A percentile compares a stretch with the other conserved stretches of the same genome.
phyloP scores from a whole-genome alignment of 2,888 invertebrate genomes.

The Spialia ferax region DNA sequence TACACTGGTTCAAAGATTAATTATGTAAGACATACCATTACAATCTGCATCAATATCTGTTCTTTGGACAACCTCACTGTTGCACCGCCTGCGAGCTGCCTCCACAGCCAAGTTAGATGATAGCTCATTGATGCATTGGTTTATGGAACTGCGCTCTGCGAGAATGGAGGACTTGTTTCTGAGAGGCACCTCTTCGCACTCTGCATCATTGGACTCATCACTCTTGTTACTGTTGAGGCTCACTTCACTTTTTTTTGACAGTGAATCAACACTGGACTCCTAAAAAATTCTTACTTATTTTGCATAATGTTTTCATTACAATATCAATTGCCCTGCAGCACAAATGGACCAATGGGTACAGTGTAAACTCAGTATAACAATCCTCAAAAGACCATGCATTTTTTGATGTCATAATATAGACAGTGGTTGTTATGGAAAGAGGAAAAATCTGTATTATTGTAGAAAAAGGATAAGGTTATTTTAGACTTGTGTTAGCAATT shows the following conservation, averaged over 20 bases:
- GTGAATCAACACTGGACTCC: conserved; percentile 73
- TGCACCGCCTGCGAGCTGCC: conserved; percentile 76
- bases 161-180: conserved; percentile 69
- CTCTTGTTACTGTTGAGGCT: conserved; percentile 69
- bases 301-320: too few relatives aligned
- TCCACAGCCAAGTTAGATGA: conserved; percentile 84
- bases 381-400: too few relatives aligned
- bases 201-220: conserved; percentile 71
- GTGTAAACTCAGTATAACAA: too few relatives aligned
- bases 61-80: conserved; percentile 81
- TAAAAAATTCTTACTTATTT: too few relatives aligned
- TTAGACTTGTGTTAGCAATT: too few relatives aligned
- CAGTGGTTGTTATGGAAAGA: too few relatives aligned
- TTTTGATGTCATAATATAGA: too few relatives aligned
- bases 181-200: conserved; percentile 74
- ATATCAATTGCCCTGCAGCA: too few relatives aligned
- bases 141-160: conserved; percentile 81
- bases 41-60: conserved; percentile 72
- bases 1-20: too few relatives aligned
- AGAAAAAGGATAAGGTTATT: too few relatives aligned
- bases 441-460: too few relatives aligned
- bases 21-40: conserved; percentile 62
- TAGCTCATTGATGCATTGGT: conserved; percentile 91
- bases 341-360: too few relatives aligned
- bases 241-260: conserved; percentile 74